A percentile compares a stretch with the other conserved stretches of the same genome.
Evolutionary conservation across 2,888 invertebrate genomes (phyloP).

Genomic region (Caenorhabditis wallacei): DNA sequence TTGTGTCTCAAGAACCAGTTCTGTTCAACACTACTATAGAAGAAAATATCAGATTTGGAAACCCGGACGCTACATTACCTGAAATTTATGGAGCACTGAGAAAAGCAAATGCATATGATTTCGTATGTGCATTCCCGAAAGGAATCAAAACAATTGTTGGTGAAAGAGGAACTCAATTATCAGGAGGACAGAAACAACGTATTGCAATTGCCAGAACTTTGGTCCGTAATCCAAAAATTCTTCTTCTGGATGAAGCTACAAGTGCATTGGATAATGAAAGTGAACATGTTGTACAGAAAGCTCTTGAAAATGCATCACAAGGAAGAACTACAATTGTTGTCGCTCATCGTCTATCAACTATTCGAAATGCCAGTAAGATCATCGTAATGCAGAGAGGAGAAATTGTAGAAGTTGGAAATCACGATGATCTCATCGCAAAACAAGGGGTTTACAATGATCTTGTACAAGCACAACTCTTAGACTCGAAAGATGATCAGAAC

Average conservation of each 20-base stretch:
- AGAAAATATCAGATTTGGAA: constrained; percentile 84
- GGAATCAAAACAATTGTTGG: constrained; percentile 84
- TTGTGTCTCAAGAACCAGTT: constrained; percentile 85
- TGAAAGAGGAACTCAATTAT: constrained; percentile 84
- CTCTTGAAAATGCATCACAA: constrained; percentile 85
- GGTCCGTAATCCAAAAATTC: constrained; percentile 64
- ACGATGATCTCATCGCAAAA: constrained; percentile 87
- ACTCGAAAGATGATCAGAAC: constrained; percentile 62
- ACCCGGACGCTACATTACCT: constrained; percentile 64
- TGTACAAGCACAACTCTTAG: constrained; percentile 76
- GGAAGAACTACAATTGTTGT: constrained; percentile 84
- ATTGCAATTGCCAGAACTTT: constrained; percentile 73
- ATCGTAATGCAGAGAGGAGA: constrained; percentile 83
- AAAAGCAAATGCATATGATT: constrained; percentile 84
- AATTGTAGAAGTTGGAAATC: constrained; percentile 88
- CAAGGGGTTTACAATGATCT: constrained; percentile 87
- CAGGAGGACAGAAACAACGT: constrained; percentile 84
- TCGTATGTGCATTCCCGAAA: constrained; percentile 84
- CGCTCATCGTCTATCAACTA: constrained; percentile 85
- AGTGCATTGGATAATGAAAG: constrained; percentile 76
- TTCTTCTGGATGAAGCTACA: constrained; percentile 69
- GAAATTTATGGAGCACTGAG: constrained; percentile 76
- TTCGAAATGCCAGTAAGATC: constrained; percentile 85
- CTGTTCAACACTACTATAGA: constrained; percentile 86
- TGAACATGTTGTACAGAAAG: constrained; percentile 83